These are phyloP conservation scores for Tragelaphus scriptus DNA, from an alignment of 2,113 vertebrate genomes.

Conservation along the genomic window DNA sequence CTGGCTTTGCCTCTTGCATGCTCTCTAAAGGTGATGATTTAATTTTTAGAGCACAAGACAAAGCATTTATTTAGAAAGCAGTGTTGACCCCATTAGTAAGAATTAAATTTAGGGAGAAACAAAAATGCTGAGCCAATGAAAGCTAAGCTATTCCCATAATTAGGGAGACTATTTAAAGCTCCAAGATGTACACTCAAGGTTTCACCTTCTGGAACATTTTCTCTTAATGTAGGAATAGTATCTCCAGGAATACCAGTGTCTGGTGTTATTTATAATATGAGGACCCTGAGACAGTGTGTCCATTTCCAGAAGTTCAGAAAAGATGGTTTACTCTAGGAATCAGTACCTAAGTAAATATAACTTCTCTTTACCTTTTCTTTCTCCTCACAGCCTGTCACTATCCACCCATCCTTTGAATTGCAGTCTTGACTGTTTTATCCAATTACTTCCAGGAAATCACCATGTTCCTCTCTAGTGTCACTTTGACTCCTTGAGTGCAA, in stretches of 20 bases:
- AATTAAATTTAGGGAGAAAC: neutral
- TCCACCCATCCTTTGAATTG: neutral
- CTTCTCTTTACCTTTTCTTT: neutral
- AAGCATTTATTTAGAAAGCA: neutral
- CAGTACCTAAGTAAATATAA: neutral
- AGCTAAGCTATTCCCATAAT: neutral
- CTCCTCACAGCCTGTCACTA: neutral
- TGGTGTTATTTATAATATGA: neutral
- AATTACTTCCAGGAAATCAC: neutral
- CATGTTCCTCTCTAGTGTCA: neutral
- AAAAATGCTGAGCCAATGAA: neutral
- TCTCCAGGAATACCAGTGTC: neutral
- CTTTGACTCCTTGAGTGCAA: neutral
- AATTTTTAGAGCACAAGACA: neutral
- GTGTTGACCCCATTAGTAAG: neutral
- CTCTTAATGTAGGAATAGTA: neutral
- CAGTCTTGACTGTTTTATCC: neutral
- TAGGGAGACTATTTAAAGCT: neutral
- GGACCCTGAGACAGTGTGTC: neutral
- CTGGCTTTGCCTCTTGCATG: neutral
- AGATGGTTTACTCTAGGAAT: neutral
- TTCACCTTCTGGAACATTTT: neutral
- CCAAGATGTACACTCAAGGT: neutral
- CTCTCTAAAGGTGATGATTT: neutral
- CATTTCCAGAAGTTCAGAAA: neutral